phyloP scores from a whole-genome alignment of 1,140 invertebrate genomes.

The Samia ricini region DNA sequence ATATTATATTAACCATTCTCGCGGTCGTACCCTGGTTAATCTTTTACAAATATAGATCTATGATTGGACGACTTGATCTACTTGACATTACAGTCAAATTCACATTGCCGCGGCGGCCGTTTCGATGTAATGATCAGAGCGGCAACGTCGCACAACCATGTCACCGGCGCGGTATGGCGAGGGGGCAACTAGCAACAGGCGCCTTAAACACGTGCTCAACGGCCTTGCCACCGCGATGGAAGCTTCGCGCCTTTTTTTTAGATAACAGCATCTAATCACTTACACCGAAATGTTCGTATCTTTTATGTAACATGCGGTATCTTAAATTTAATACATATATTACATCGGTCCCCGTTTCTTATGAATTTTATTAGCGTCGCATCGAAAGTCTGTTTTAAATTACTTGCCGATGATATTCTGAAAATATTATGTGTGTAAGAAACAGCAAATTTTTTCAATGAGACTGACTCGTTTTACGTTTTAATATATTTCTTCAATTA shows the following conservation, averaged over 20 bases:
- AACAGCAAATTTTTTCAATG: neutral
- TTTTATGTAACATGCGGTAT: conserved; percentile 29
- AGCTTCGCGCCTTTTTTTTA: conserved; percentile 71
- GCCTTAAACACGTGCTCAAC: conserved; percentile 51
- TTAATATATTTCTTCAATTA: no score
- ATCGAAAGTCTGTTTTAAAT: no score
- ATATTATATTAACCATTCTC: neutral
- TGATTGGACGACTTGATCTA: conserved; percentile 19
- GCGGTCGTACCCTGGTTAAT: neutral
- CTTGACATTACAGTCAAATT: conserved; percentile 38
- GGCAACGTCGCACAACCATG: conserved; percentile 52
- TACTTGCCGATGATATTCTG: neutral
- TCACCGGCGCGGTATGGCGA: conserved; percentile 20
- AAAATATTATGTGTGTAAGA: neutral
- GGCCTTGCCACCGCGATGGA: conserved; percentile 61
- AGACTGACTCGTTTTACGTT: neutral
- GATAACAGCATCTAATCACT: conserved; percentile 60
- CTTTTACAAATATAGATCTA: conserved; percentile 3
- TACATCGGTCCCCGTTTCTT: neutral
- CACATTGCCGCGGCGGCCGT: conserved; percentile 21
- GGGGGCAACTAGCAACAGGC: conserved; percentile 65
- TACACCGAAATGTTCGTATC: conserved; percentile 21
- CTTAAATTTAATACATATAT: conserved; percentile 6
- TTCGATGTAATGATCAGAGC: conserved; percentile 29
- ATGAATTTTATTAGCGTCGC: conserved; percentile 1